These are phyloP conservation scores for Aphaenogaster ashmeadi DNA, from an alignment of 1,140 invertebrate species.

Conservation along the genomic window DNA sequence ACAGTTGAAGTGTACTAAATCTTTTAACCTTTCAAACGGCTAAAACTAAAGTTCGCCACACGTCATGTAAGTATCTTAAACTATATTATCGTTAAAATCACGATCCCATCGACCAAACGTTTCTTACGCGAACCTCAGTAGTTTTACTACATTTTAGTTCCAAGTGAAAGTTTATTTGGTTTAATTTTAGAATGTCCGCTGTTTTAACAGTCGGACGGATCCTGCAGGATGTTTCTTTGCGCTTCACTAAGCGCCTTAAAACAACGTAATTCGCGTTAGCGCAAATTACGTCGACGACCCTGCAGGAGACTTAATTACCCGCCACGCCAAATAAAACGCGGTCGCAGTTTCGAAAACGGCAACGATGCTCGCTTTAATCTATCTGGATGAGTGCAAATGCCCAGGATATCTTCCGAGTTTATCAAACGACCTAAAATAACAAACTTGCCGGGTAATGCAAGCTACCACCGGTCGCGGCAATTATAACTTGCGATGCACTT, in stretches of 20 bases:
- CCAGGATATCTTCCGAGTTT: slow-evolving; percentile 55
- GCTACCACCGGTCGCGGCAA: slow-evolving; percentile 50
- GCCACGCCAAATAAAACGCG: slow-evolving; percentile 46
- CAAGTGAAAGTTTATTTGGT: slow-evolving; percentile 17
- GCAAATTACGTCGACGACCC: slow-evolving; percentile 54
- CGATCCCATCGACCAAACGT: neutral
- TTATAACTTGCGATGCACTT: slow-evolving; percentile 62
- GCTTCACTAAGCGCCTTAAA: slow-evolving; percentile 51
- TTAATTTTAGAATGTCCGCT: slow-evolving; percentile 45
- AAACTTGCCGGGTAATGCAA: slow-evolving; percentile 59
- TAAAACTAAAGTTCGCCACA: neutral
- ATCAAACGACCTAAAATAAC: slow-evolving; percentile 60
- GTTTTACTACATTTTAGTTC: slow-evolving; percentile 7
- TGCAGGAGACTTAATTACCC: slow-evolving; percentile 55
- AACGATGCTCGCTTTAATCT: slow-evolving; percentile 50
- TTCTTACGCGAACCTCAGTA: slow-evolving; percentile 9
- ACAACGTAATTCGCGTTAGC: slow-evolving; percentile 61
- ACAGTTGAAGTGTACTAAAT: neutral
- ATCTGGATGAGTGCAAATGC: slow-evolving; percentile 60
- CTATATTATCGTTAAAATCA: slow-evolving; percentile 30
- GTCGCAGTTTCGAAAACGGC: slow-evolving; percentile 54
- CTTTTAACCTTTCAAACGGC: neutral
- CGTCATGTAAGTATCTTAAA: neutral
- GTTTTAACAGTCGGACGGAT: slow-evolving; percentile 47
- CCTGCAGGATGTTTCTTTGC: slow-evolving; percentile 46